A percentile compares a stretch with the other conserved stretches of the same genome.
Conservation (phyloP, 2,888 invertebrate genomes). For the Lochmaea crataegi region DNA sequence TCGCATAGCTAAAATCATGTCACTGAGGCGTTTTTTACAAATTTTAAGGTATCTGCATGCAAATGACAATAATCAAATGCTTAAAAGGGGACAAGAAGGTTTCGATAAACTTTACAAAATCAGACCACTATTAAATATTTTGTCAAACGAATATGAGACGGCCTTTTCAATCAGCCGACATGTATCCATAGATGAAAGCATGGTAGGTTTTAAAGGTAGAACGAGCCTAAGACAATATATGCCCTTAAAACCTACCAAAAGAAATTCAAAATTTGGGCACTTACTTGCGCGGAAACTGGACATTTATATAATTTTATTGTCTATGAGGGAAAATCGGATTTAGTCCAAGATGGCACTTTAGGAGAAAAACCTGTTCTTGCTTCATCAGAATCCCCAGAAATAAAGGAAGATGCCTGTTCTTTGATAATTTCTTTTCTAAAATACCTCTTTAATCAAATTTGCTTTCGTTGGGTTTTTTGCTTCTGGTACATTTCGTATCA, state of each 20-base stretch:
- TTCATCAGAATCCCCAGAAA: neutral
- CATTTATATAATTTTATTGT: constrained; percentile 31
- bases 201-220: constrained; percentile 40
- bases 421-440: too few species aligned
- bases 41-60: constrained; percentile 38
- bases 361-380: neutral
- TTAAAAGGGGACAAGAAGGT: constrained; percentile 28
- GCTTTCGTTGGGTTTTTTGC: too few species aligned
- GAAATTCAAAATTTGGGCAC: constrained; percentile 42
- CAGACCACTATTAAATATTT: constrained; percentile 36
- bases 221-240: constrained; percentile 37
- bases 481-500: too few species aligned
- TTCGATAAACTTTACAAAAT: constrained; percentile 46
- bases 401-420: neutral
- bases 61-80: constrained; percentile 43
- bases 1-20: neutral
- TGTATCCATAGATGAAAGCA: constrained; percentile 37
- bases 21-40: neutral
- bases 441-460: too few species aligned
- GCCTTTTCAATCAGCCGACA: constrained; percentile 39
- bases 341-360: neutral
- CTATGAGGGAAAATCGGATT: constrained; percentile 28
- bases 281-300: constrained; percentile 29
- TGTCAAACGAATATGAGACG: constrained; percentile 40
- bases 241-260: constrained; percentile 38